Evolutionary conservation across 2,113 vertebrate species (phyloP).

Genomic region (Pedionomus torquatus): DNA sequence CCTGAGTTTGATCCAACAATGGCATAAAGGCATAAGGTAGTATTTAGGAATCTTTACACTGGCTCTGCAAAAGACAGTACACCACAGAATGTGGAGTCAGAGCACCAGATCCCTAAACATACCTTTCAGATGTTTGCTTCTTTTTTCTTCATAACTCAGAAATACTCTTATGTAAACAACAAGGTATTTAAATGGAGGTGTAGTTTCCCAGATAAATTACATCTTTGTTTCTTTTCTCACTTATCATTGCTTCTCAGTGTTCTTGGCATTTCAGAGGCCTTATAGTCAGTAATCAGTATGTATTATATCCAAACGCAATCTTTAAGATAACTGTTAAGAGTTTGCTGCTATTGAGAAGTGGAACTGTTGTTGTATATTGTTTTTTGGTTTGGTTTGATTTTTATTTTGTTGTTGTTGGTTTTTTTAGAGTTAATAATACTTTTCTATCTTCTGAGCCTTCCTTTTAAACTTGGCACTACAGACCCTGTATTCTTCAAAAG

Average conservation of each 20-base stretch:
- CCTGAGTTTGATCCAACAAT: neutral
- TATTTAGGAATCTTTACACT: neutral
- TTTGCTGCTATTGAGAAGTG: neutral
- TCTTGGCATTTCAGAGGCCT: neutral
- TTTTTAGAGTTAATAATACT: neutral
- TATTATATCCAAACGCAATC: neutral
- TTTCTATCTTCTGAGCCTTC: neutral
- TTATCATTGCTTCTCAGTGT: rapidly evolving
- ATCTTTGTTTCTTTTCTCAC: neutral
- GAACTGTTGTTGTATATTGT: neutral
- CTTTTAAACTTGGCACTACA: neutral
- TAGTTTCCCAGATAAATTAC: neutral
- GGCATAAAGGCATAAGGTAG: neutral
- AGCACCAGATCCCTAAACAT: neutral
- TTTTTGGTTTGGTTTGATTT: neutral
- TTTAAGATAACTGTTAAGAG: neutral
- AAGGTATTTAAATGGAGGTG: neutral
- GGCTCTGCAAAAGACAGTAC: neutral
- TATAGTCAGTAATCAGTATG: neutral
- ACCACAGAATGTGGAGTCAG: neutral
- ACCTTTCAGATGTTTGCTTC: neutral
- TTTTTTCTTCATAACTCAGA: neutral
- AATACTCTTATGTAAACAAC: neutral
- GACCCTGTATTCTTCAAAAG: neutral
- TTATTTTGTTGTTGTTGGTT: no score